These are phyloP conservation scores for Origma solitaria DNA, from an alignment of 2,113 vertebrate genomes.

Conservation along the genomic window DNA sequence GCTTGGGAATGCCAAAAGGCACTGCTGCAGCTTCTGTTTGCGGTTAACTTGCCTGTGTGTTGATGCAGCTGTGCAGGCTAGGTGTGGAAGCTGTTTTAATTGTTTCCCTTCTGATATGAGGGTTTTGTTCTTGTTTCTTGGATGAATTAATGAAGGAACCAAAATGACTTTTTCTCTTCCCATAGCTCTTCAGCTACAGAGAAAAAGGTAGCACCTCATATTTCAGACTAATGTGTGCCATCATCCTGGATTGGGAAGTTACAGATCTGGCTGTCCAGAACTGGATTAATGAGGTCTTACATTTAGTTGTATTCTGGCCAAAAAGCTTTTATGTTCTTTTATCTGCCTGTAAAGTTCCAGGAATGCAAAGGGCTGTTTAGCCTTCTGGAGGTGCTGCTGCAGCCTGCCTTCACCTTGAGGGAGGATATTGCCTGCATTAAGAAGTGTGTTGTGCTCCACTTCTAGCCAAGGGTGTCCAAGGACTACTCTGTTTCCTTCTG, in stretches of 20 bases:
- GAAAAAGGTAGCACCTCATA: background rate
- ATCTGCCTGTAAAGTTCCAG: background rate
- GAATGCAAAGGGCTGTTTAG: background rate
- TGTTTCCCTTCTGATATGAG: background rate
- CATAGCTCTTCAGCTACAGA: background rate
- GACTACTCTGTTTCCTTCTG: background rate
- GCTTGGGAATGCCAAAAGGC: background rate
- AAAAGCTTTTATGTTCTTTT: background rate
- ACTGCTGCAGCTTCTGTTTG: background rate
- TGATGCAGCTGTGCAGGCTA: background rate
- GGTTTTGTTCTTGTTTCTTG: background rate
- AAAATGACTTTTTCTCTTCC: background rate
- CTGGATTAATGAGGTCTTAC: background rate
- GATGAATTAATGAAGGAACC: background rate
- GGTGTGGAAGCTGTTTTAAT: background rate
- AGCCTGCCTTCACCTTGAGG: background rate
- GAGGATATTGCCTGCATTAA: background rate
- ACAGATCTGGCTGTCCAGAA: background rate
- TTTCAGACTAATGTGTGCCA: background rate
- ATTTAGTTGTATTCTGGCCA: background rate
- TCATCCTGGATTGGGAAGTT: background rate
- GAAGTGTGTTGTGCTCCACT: background rate
- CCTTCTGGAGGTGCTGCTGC: background rate
- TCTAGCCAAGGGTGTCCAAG: background rate
- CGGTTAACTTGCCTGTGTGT: background rate